phyloP scores from a whole-genome alignment of 2,113 vertebrate species.

The Canis aureus region DNA sequence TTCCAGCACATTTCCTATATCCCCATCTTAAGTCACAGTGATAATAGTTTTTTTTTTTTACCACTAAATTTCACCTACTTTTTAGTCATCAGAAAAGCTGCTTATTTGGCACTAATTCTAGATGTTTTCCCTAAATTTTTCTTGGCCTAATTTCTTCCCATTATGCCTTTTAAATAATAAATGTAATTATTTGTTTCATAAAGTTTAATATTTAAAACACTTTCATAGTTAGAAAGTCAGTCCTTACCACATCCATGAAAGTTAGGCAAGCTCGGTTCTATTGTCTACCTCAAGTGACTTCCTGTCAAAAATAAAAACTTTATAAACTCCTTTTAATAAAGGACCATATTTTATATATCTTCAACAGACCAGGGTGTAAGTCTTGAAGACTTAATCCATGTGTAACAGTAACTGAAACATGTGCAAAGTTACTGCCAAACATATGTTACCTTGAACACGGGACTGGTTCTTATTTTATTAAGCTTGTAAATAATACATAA shows the following conservation, averaged over 20 bases:
- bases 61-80: constrained; percentile 53
- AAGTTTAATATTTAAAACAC: constrained; percentile 67
- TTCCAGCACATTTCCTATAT: constrained; percentile 60
- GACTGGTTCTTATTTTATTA: constrained; percentile 66
- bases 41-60: constrained; percentile 68
- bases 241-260: constrained; percentile 42
- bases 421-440: background rate
- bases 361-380: background rate
- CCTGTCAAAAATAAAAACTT: constrained; percentile 56
- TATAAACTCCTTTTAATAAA: background rate
- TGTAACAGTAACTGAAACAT: constrained; percentile 26
- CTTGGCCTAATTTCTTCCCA: constrained; percentile 59
- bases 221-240: constrained; percentile 60
- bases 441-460: constrained; percentile 52
- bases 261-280: constrained; percentile 8
- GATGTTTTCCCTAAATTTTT: constrained; percentile 59
- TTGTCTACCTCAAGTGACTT: background rate
- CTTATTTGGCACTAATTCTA: constrained; percentile 55
- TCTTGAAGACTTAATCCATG: background rate
- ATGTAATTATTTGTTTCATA: constrained; percentile 64
- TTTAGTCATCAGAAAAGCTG: constrained; percentile 30
- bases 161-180: constrained; percentile 74
- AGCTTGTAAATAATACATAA: constrained; percentile 58
- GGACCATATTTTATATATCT: background rate
- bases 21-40: constrained; percentile 44